These are phyloP conservation scores for Spodoptera exigua DNA, from an alignment of 2,888 invertebrate species.

Conservation along the genomic window DNA sequence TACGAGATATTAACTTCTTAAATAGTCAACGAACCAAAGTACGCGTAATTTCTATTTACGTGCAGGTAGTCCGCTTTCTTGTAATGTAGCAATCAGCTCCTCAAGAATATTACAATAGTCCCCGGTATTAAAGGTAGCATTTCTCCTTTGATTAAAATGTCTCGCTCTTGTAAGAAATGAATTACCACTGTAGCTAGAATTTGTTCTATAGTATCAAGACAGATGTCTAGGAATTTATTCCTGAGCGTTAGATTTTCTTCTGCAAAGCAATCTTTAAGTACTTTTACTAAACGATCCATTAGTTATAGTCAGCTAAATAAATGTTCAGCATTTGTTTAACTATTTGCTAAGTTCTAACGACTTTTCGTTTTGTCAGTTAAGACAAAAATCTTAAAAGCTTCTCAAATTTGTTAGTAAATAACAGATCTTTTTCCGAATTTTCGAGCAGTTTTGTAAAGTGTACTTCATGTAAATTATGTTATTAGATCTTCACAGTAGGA, in stretches of 20 bases:
- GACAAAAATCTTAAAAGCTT: background rate
- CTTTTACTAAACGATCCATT: background rate
- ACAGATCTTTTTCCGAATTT: too few relatives aligned
- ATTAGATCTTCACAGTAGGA: too few relatives aligned
- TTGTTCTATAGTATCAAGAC: constrained; percentile 1
- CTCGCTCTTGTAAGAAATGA: constrained; percentile 2
- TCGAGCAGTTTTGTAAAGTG: too few relatives aligned
- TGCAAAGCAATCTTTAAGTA: background rate
- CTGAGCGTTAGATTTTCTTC: background rate
- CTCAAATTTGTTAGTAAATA: background rate
- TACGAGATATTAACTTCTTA: too few relatives aligned
- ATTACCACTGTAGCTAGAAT: constrained; percentile 2
- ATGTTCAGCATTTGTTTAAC: background rate
- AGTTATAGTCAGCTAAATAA: too few relatives aligned
- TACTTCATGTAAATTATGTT: too few relatives aligned
- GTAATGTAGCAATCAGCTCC: too few relatives aligned
- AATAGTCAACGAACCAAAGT: too few relatives aligned
- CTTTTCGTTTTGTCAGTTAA: background rate
- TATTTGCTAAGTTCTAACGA: background rate
- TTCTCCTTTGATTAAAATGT: constrained; percentile 20
- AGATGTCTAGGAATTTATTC: background rate
- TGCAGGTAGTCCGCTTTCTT: too few relatives aligned
- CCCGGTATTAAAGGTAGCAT: constrained; percentile 11
- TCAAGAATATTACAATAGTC: constrained; percentile 5
- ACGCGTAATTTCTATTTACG: too few relatives aligned